Evolutionary conservation across 2,888 invertebrate species (phyloP).

Genomic region (Drosophila paramelanica): DNA sequence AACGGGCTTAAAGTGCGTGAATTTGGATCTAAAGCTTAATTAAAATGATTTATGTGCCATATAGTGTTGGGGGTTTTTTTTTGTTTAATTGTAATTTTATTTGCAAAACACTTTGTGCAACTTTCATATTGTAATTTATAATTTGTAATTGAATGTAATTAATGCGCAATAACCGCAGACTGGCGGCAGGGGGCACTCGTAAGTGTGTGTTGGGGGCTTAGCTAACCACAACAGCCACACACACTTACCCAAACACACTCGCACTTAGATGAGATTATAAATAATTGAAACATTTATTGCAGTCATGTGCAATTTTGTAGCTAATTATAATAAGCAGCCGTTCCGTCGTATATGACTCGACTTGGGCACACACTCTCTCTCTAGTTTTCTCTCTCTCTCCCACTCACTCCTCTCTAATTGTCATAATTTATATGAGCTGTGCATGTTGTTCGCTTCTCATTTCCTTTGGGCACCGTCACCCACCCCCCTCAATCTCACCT

Average conservation of each 20-base stretch:
- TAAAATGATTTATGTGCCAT: slow-evolving; percentile 45
- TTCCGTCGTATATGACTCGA: slow-evolving; percentile 18
- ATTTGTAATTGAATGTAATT: slow-evolving; percentile 75
- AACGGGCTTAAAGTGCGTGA: slow-evolving; percentile 12
- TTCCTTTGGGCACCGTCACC: slow-evolving; percentile 4
- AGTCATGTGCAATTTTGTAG: slow-evolving; percentile 75
- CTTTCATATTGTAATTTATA: slow-evolving; percentile 58
- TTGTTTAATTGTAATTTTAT: slow-evolving; percentile 7
- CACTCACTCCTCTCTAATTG: slow-evolving; percentile 54
- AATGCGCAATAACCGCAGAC: slow-evolving; percentile 61
- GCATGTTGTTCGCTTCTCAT: slow-evolving; percentile 31
- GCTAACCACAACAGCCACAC: slow-evolving; percentile 29
- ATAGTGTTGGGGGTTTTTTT: slow-evolving; percentile 1
- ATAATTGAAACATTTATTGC: slow-evolving; percentile 79
- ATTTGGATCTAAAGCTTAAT: slow-evolving; percentile 44
- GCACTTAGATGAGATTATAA: slow-evolving; percentile 54
- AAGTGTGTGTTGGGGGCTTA: slow-evolving; percentile 37
- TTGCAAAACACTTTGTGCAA: slow-evolving; percentile 46
- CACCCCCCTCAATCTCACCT: slow-evolving; percentile 1
- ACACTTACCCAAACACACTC: slow-evolving; percentile 1
- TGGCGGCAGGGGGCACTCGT: neutral
- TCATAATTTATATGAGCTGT: slow-evolving; percentile 67
- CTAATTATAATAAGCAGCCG: slow-evolving; percentile 73
- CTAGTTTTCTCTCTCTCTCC: slow-evolving; percentile 13
- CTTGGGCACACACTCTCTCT: slow-evolving; percentile 6